Base-by-base conservation (phyloP, 1,140 invertebrate genomes). In the Nasonia giraulti region DNA sequence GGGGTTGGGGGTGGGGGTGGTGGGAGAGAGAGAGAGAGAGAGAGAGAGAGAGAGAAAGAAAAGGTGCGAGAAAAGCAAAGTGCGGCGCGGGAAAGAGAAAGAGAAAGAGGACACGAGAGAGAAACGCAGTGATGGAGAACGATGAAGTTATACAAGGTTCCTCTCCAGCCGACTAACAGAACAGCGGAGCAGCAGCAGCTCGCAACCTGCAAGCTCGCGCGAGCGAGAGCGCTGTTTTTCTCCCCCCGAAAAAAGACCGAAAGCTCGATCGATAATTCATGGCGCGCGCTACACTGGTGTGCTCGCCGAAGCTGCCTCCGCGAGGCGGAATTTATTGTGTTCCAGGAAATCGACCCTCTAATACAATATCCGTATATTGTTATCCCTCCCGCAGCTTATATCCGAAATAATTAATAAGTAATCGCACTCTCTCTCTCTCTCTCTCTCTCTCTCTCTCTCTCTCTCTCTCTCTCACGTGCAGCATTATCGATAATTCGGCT, bases 261-360 rank as follows among this genome's bases (percentile, higher is more conserved):
- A 50, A 84, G 44, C 50, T 81, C 82, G 71, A 83, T 79, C 82
- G 85, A 82, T 82, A 82, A 82, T 86, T 82, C 75, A 78, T 78
- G 74, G 77, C 33, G 68, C 6, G 55, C 17, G 55, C 20, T 71
- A 40, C 3, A 37, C 8, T 6, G 14, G 33, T n/a, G 71, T 77
- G 37, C 47, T 47, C 14, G 31, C 31, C 44, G 44, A 47, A 75
- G 44, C 66, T 37, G 55, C 71, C 14, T 69, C 27, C 1, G 71
- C 33, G 71, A 81, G 73, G 40, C 80, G 40, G 78, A 86, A 84
- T 80, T 75, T 80, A 80, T 44, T 4, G 75, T 7, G 40, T 11
- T 66, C 47, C 23, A 12, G 6, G 17, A 69, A 40, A 68, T 77
- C 44, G 23, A 23, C 14, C 10, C 27, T 27, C 37, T 62, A n/a